phyloP scores from a whole-genome alignment of 2,113 vertebrate species.

The Zapus hudsonius region DNA sequence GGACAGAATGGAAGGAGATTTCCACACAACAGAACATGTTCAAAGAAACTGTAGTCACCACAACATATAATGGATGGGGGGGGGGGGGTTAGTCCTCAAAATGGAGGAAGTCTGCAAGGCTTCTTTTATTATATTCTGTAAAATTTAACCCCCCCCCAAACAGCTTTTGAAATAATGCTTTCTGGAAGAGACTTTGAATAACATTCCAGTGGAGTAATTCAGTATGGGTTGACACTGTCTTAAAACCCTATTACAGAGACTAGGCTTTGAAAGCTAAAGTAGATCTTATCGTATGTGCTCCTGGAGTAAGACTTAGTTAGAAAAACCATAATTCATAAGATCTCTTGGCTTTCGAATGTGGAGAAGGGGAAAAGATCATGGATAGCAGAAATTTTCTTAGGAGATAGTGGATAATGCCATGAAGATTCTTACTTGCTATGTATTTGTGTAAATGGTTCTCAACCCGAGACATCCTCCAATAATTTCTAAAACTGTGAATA shows the following conservation, averaged over 20 bases:
- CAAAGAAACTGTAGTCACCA: neutral
- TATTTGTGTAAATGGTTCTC: neutral
- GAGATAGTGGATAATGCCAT: neutral
- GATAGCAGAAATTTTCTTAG: neutral
- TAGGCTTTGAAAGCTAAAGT: neutral
- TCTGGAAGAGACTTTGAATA: neutral
- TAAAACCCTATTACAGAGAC: no score
- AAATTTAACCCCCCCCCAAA: neutral
- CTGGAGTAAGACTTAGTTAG: neutral
- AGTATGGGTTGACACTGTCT: neutral
- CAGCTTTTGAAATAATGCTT: neutral
- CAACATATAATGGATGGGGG: neutral
- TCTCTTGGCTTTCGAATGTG: neutral
- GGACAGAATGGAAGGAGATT: neutral
- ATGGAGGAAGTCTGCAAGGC: neutral
- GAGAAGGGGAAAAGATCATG: neutral
- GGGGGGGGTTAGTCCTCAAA: neutral
- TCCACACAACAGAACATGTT: neutral
- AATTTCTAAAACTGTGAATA: neutral
- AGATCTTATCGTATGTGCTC: no score
- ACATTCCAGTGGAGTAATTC: neutral
- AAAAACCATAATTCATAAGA: neutral
- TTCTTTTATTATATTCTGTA: constrained; percentile 21
- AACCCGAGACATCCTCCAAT: neutral
- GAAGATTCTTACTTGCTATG: neutral